A percentile compares a stretch with the other conserved stretches of the same genome.
Evolutionary conservation across 2,113 vertebrate genomes (phyloP).

Genomic region (Cynoglossus semilaevis): DNA sequence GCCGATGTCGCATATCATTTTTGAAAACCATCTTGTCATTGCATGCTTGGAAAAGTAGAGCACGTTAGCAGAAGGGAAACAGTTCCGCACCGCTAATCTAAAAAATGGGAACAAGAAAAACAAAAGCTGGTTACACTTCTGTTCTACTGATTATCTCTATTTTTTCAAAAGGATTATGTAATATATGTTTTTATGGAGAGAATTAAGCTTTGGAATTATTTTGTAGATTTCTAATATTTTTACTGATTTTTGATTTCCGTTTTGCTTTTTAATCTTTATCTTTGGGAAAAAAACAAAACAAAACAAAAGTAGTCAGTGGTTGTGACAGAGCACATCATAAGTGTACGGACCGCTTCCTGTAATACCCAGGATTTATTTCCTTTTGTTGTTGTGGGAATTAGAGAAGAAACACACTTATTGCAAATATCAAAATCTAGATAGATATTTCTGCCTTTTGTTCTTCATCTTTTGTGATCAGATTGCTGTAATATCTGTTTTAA

Average conservation of each 20-base stretch:
- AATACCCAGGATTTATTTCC: too few species aligned
- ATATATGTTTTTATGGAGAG: constrained; percentile 61
- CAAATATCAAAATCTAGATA: constrained; percentile 8
- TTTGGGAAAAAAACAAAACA: not conserved
- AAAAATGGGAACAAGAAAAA: constrained; percentile 46
- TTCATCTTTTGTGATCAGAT: constrained; percentile 56
- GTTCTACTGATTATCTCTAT: constrained; percentile 54
- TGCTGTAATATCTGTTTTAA: constrained; percentile 65
- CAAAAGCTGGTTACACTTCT: constrained; percentile 20
- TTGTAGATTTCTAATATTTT: constrained; percentile 54
- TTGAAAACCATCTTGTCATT: constrained; percentile 46
- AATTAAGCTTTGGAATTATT: constrained; percentile 53
- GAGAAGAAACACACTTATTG: constrained; percentile 6
- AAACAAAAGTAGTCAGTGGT: not conserved
- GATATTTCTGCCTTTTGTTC: constrained; percentile 43
- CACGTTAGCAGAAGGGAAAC: constrained; percentile 39
- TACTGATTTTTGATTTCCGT: constrained; percentile 28
- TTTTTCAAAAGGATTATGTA: constrained; percentile 66
- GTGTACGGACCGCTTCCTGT: not conserved
- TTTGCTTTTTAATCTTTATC: constrained; percentile 3
- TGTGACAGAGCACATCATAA: not conserved
- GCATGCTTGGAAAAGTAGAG: constrained; percentile 57
- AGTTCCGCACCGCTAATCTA: constrained; percentile 21
- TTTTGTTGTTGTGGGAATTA: constrained; percentile 1
- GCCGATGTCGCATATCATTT: constrained; percentile 55